Percentiles rank a stretch among this genome's conserved stretches.
These are phyloP conservation scores for Balaenoptera acutorostrata DNA, from an alignment of 2,113 vertebrate genomes.

Conservation along the genomic window DNA sequence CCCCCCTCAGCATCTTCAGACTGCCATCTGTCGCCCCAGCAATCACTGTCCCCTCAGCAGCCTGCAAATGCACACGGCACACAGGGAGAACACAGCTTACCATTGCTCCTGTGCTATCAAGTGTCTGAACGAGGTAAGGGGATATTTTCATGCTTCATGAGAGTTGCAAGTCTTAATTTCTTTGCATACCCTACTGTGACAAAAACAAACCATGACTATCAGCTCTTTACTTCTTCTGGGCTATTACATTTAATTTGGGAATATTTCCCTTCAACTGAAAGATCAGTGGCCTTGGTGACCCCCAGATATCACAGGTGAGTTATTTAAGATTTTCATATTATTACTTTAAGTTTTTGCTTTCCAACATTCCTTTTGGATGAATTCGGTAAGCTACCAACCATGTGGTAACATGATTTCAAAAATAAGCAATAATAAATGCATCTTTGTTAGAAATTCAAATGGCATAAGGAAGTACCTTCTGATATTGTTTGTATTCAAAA, in stretches of 20 bases:
- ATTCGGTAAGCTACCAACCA: neutral
- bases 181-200: constrained; percentile 60
- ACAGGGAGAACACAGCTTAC: constrained; percentile 79
- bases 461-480: neutral
- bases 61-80: constrained; percentile 57
- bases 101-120: constrained; percentile 83
- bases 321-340: neutral
- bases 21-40: constrained; percentile 61
- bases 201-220: constrained; percentile 60
- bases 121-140: constrained; percentile 86
- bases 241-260: constrained; percentile 16
- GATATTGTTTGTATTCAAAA: neutral
- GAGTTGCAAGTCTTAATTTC: constrained; percentile 62
- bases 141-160: constrained; percentile 88
- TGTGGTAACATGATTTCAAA: constrained; percentile 6
- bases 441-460: neutral
- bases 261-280: neutral
- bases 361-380: constrained; percentile 22
- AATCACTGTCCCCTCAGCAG: neutral
- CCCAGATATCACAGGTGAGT: neutral
- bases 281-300: neutral
- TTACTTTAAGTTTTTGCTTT: constrained; percentile 22
- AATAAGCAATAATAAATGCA: neutral
- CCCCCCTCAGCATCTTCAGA: constrained; percentile 33
- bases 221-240: constrained; percentile 54